Evolutionary conservation across 2,888 invertebrate genomes (phyloP).

Genomic region (Panorpa germanica): DNA sequence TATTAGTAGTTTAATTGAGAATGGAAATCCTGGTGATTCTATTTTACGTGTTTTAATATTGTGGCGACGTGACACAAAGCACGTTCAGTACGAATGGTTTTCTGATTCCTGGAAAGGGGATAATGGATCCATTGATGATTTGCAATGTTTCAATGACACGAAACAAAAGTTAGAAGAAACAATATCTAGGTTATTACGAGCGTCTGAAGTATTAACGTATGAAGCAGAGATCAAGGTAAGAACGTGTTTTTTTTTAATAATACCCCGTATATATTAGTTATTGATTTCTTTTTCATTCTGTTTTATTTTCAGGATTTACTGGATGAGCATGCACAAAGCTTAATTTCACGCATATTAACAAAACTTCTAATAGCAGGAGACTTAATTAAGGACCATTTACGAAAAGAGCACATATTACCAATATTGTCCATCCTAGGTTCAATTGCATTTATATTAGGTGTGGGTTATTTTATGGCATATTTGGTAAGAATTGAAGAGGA

Average conservation of each 20-base stretch:
- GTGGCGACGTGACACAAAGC: slow-evolving; percentile 75
- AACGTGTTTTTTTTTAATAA: slow-evolving; percentile 5
- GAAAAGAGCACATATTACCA: slow-evolving; percentile 62
- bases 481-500: slow-evolving; percentile 35
- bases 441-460: slow-evolving; percentile 52
- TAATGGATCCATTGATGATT: slow-evolving; percentile 22
- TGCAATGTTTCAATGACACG: slow-evolving; percentile 43
- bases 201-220: slow-evolving; percentile 55
- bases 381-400: slow-evolving; percentile 49
- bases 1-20: slow-evolving; percentile 36
- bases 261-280: slow-evolving; percentile 5
- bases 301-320: slow-evolving; percentile 45
- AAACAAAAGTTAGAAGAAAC: slow-evolving; percentile 51
- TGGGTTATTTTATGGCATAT: slow-evolving; percentile 75
- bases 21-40: slow-evolving; percentile 40
- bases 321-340: slow-evolving; percentile 60
- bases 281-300: slow-evolving; percentile 10
- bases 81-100: slow-evolving; percentile 82
- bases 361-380: slow-evolving; percentile 47
- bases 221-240: slow-evolving; percentile 59
- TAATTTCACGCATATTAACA: slow-evolving; percentile 46
- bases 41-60: slow-evolving; percentile 67
- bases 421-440: slow-evolving; percentile 60
- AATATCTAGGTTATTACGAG: slow-evolving; percentile 47
- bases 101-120: slow-evolving; percentile 46